phyloP scores from a whole-genome alignment of 1,140 invertebrate species.

The Caenorhabditis inopinata region DNA sequence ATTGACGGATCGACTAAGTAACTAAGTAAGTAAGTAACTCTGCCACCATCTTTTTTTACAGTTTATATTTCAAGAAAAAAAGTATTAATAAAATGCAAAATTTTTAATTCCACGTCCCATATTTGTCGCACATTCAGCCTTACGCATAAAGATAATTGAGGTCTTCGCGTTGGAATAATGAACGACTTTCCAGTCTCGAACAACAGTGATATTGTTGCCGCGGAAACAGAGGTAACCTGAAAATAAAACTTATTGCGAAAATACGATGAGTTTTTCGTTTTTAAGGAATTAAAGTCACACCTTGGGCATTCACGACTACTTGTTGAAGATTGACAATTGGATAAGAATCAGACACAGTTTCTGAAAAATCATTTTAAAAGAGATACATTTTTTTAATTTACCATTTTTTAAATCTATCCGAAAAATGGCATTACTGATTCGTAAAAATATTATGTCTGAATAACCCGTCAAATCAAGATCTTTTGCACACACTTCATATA shows the following conservation, averaged over 20 bases:
- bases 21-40: too few relatives aligned
- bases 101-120: neutral
- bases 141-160: constrained; percentile 15
- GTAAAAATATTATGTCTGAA: neutral
- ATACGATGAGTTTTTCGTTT: neutral
- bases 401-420: neutral
- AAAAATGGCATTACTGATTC: neutral
- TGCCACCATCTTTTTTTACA: too few relatives aligned
- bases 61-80: too few relatives aligned
- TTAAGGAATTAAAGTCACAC: neutral
- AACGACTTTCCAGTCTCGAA: constrained; percentile 9
- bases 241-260: neutral
- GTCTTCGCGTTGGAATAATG: neutral
- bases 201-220: constrained; percentile 5
- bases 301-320: neutral
- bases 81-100: neutral
- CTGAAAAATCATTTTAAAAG: neutral
- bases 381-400: neutral
- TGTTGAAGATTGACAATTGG: constrained; percentile 4
- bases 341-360: neutral
- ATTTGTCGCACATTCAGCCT: neutral
- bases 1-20: too few relatives aligned
- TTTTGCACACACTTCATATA: neutral
- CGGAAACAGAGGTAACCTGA: constrained; percentile 9
- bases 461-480: neutral